A percentile compares a stretch with the other conserved stretches of the same genome.
phyloP scores from a whole-genome alignment of 2,888 invertebrate genomes.

The Drosophila multiciliata region DNA sequence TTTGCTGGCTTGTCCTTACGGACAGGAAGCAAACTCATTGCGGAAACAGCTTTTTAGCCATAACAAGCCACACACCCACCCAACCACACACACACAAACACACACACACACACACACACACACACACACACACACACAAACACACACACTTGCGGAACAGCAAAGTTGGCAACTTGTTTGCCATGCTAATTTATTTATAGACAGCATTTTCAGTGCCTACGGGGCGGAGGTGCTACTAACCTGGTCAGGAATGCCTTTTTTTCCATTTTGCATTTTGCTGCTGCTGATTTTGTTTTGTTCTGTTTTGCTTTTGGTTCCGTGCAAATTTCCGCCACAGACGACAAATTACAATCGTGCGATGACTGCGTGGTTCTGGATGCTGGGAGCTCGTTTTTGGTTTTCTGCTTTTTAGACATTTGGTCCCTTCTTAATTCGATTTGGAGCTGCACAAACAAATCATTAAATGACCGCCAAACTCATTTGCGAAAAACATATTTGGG shows the following conservation, averaged over 20 bases:
- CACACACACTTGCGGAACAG: conserved; percentile 26
- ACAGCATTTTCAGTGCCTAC: conserved; percentile 54
- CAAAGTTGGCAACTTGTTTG: conserved; percentile 68
- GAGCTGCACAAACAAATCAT: conserved; percentile 72
- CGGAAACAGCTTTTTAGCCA: conserved; percentile 81
- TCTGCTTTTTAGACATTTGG: conserved; percentile 17
- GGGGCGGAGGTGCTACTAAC: conserved; percentile 9
- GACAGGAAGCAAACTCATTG: conserved; percentile 80
- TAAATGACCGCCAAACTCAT: conserved; percentile 67
- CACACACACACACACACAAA: conserved; percentile 16
- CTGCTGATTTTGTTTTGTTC: conserved; percentile 21
- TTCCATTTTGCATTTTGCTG: conserved; percentile 2
- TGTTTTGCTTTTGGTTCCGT: conserved; percentile 50
- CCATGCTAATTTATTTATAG: conserved; percentile 82
- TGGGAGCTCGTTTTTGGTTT: neutral
- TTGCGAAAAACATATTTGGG: conserved; percentile 64
- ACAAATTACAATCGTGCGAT: conserved; percentile 74
- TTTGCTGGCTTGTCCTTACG: conserved; percentile 65
- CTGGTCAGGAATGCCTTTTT: conserved; percentile 26
- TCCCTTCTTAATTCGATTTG: conserved; percentile 67
- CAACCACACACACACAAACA: conserved; percentile 20
- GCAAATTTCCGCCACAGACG: conserved; percentile 78
- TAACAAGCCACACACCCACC: conserved; percentile 64
- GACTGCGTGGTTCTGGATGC: conserved; percentile 43
- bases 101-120: conserved; percentile 4